Conservation (phyloP, 2,797 vertebrate species). For the Toxotes lorentzi region DNA sequence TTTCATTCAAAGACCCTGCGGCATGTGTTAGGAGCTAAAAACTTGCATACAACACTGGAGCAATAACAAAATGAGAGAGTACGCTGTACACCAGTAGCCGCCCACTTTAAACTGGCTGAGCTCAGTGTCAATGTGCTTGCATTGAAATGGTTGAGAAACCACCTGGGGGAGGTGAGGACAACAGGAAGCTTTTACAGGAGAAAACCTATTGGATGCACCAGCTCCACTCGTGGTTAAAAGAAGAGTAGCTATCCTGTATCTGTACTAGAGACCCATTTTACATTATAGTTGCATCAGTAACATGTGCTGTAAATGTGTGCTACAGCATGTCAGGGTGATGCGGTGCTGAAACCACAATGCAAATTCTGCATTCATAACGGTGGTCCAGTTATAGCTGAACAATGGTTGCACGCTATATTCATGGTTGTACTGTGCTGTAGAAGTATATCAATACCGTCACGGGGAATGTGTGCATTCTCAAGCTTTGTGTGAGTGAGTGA, state of each 20-base stretch:
- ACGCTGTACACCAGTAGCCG: not conserved
- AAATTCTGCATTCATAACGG: not conserved
- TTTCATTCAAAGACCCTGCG: not conserved
- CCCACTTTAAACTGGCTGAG: not conserved
- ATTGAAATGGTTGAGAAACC: slow-evolving; percentile 19
- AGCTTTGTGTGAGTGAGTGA: not conserved
- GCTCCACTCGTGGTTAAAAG: slow-evolving; percentile 11
- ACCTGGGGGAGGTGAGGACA: slow-evolving; percentile 20
- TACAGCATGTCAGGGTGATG: not conserved
- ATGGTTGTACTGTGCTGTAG: not conserved
- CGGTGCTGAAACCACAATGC: not conserved
- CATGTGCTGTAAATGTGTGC: not conserved
- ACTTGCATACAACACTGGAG: not conserved
- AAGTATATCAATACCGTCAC: slow-evolving; percentile 8
- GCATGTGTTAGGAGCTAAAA: not conserved
- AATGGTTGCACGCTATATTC: not conserved
- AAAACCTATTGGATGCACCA: not conserved
- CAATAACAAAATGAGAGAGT: not conserved
- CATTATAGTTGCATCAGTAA: not conserved
- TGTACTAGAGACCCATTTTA: slow-evolving; percentile 14
- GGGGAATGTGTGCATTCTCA: slow-evolving; percentile 14
- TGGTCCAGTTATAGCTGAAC: not conserved
- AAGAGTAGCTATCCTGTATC: slow-evolving; percentile 15
- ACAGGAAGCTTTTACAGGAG: slow-evolving; percentile 50
- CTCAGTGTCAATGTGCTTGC: not conserved